phyloP scores from a whole-genome alignment of 2,113 vertebrate species.

The Malurus cyaneus region DNA sequence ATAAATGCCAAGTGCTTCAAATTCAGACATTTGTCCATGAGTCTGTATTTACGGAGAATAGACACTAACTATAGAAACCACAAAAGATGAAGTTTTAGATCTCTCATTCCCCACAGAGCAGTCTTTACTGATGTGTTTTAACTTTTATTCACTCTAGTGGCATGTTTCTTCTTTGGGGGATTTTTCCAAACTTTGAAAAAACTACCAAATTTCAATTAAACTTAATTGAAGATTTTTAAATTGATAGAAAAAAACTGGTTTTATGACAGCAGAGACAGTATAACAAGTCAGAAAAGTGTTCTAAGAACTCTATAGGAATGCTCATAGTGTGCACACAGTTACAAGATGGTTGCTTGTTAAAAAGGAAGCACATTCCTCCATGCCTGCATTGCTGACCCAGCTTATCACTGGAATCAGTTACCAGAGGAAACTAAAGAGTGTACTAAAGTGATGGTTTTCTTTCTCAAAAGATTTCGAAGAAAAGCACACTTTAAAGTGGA shows the following conservation, averaged over 20 bases:
- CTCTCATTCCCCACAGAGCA: not conserved
- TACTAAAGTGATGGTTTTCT: not conserved
- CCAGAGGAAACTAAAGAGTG: not conserved
- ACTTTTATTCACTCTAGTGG: not conserved
- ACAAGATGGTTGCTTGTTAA: not conserved
- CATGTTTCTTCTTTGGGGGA: not conserved
- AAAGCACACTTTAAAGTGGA: not conserved
- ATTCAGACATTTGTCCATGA: not conserved
- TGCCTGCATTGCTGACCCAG: accelerated
- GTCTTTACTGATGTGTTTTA: not conserved
- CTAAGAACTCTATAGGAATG: not conserved
- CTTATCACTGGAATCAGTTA: not conserved
- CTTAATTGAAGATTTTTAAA: not conserved
- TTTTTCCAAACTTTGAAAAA: not conserved
- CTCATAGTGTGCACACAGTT: not conserved
- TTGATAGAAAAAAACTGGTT: not conserved
- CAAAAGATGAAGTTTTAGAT: not conserved
- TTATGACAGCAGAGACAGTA: not conserved
- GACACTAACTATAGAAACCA: not conserved
- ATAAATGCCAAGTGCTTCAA: not conserved
- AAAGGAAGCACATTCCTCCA: not conserved
- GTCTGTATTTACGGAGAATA: not conserved
- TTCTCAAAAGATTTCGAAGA: not conserved
- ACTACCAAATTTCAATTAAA: not conserved
- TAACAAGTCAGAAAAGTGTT: not conserved